Evolutionary conservation across 2,113 vertebrate species (phyloP).

Genomic region (Peromyscus polionotus): DNA sequence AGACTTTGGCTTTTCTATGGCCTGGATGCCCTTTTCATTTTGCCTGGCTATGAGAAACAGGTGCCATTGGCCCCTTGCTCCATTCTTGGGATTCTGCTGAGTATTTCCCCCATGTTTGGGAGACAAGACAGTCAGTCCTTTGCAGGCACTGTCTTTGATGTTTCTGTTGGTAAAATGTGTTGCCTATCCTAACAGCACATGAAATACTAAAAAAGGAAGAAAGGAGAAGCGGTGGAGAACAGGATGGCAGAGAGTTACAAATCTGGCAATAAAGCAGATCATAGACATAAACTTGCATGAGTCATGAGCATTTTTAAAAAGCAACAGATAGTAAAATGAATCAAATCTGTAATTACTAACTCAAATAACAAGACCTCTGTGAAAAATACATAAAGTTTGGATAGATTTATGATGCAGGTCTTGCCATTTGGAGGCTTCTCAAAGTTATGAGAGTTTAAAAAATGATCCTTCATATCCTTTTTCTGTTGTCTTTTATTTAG

Average conservation of each 20-base stretch:
- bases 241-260: background rate
- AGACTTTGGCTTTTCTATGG: background rate
- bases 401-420: background rate
- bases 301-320: background rate
- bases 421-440: background rate
- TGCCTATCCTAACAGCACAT: background rate
- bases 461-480: background rate
- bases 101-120: background rate
- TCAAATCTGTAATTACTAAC: background rate
- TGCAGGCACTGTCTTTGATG: background rate
- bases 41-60: accelerated
- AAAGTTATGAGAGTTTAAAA: background rate
- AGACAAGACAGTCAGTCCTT: background rate
- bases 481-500: background rate
- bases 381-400: background rate
- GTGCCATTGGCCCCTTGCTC: accelerated
- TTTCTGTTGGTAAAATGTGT: background rate
- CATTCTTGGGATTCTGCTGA: background rate
- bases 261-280: background rate
- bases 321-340: background rate
- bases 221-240: background rate
- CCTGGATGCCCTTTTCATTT: background rate
- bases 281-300: background rate
- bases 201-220: background rate
- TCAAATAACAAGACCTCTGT: background rate